Evolutionary conservation across 2,888 invertebrate species (phyloP).

Genomic region (Ormia ochracea): DNA sequence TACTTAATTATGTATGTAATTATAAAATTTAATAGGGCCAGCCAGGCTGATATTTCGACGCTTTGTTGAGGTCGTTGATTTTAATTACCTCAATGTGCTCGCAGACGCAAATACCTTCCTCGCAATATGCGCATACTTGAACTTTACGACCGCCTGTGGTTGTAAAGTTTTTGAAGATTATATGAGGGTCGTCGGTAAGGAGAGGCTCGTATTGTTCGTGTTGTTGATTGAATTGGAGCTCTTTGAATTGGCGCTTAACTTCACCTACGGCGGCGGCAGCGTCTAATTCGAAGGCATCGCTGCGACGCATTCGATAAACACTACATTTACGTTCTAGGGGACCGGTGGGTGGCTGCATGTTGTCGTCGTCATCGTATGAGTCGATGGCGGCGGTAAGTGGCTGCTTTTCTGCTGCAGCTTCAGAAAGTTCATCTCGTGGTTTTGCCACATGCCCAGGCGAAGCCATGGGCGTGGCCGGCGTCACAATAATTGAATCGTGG

Average conservation of each 20-base stretch:
- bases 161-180: constrained; percentile 73
- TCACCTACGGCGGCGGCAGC: constrained; percentile 64
- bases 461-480: constrained; percentile 77
- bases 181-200: constrained; percentile 74
- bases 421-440: constrained; percentile 65
- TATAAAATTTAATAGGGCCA: constrained; percentile 18
- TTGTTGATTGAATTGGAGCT: constrained; percentile 70
- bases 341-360: constrained; percentile 70
- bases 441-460: constrained; percentile 76
- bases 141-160: constrained; percentile 71
- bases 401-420: constrained; percentile 68
- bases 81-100: constrained; percentile 77
- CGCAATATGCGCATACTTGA: constrained; percentile 75
- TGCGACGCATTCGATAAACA: constrained; percentile 76
- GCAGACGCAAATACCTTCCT: constrained; percentile 76
- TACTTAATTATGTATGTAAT: neutral
- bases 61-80: constrained; percentile 20
- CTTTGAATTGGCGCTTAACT: constrained; percentile 70
- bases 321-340: constrained; percentile 77
- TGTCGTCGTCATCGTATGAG: constrained; percentile 67
- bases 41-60: constrained; percentile 11
- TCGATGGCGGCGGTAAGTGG: constrained; percentile 66
- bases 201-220: constrained; percentile 72
- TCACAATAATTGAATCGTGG: constrained; percentile 76
- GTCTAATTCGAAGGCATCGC: constrained; percentile 71